Evolutionary conservation across 2,797 vertebrate genomes (phyloP).

Genomic region (Coregonus ussuriensis): DNA sequence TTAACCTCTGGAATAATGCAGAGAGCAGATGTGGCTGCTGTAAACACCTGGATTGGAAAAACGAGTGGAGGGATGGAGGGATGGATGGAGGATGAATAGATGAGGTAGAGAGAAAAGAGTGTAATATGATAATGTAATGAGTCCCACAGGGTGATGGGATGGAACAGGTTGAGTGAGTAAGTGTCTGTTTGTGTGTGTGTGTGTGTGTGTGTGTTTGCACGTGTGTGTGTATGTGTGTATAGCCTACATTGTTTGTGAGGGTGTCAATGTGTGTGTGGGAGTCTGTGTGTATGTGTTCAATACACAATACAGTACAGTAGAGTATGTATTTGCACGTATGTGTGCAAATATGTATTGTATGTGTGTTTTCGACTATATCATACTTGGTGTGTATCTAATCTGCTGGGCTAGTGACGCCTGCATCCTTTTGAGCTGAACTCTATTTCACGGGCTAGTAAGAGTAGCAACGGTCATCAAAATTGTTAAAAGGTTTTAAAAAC

Average conservation of each 20-base stretch:
- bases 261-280: constrained; percentile 13
- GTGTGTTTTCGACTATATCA: constrained; percentile 40
- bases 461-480: constrained; percentile 26
- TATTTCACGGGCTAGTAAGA: constrained; percentile 71
- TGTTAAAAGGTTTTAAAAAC: no score
- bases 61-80: constrained; percentile 17
- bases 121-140: constrained; percentile 47
- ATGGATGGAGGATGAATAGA: constrained; percentile 12
- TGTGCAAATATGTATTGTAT: no score
- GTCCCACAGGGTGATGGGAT: constrained; percentile 32
- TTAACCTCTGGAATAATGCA: constrained; percentile 31
- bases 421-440: constrained; percentile 64
- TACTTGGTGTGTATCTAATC: constrained; percentile 45
- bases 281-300: constrained; percentile 6
- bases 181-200: background rate
- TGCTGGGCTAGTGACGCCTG: constrained; percentile 40
- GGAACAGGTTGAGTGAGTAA: constrained; percentile 18
- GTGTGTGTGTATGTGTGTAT: background rate
- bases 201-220: background rate
- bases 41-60: constrained; percentile 32
- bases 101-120: constrained; percentile 24
- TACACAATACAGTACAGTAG: no score
- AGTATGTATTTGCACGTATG: no score
- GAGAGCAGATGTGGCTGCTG: constrained; percentile 9
- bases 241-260: background rate